Percentiles rank a stretch among this genome's conserved stretches.
phyloP scores from a whole-genome alignment of 2,797 vertebrate species.

The Mus caroli region DNA sequence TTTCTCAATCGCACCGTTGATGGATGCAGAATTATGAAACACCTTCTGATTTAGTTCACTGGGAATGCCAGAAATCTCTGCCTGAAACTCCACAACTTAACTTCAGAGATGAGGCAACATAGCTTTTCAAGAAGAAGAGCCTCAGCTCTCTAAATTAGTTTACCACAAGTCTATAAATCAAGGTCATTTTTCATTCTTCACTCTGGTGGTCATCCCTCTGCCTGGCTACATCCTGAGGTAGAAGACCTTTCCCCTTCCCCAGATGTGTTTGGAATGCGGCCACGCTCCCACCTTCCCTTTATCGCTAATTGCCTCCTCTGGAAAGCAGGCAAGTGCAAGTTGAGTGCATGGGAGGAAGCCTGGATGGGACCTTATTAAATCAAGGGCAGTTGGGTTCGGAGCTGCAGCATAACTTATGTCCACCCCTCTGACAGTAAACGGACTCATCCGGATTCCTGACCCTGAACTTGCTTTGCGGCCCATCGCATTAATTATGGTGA shows the following conservation, averaged over 20 bases:
- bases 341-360: constrained; percentile 83
- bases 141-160: constrained; percentile 73
- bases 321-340: constrained; percentile 79
- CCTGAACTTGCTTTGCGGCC: constrained; percentile 83
- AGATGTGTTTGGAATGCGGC: constrained; percentile 86
- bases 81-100: constrained; percentile 60
- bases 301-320: constrained; percentile 82
- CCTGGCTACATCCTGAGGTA: constrained; percentile 77
- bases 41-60: constrained; percentile 72
- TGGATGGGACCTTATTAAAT: constrained; percentile 81
- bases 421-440: constrained; percentile 83
- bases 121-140: constrained; percentile 58
- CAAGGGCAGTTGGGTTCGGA: constrained; percentile 81
- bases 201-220: constrained; percentile 77
- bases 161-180: constrained; percentile 74
- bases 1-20: not conserved
- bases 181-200: constrained; percentile 71
- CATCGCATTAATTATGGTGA: constrained; percentile 80
- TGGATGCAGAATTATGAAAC: constrained; percentile 79
- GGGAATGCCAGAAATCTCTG: constrained; percentile 66
- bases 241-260: constrained; percentile 78
- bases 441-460: constrained; percentile 82
- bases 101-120: constrained; percentile 62
- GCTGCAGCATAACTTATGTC: constrained; percentile 78
- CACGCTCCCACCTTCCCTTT: constrained; percentile 48